Base-by-base conservation (phyloP, 2,797 vertebrate genomes). In the Malurus leucopterus region DNA sequence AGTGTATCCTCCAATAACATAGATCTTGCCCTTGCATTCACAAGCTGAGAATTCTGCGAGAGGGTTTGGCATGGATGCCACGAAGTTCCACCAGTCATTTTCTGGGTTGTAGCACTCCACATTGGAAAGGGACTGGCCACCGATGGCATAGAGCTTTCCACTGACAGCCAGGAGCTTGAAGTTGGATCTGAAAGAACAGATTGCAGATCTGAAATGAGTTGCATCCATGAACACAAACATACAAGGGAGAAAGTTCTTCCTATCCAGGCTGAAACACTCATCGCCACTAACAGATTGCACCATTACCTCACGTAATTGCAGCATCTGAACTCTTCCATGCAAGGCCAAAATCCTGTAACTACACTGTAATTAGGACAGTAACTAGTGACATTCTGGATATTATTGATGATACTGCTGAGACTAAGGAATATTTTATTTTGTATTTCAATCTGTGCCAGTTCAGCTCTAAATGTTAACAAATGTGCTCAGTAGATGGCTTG, bases 1-100 rank as follows among this genome's bases (percentile, higher is more conserved):
- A 3, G 99, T 99, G 91, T 99, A 99, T 71, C 99, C 99, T n/a
- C 99, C 99, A 53, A 99, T 98, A 88, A 99, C 98, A 1, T 99
- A 99, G 93, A 99, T 99, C 96, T 98, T 98, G 70, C 98, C 99
- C 84, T 98, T 98, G 93, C 99, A 99, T 76, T 99, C 99, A 3
- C 99, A 99, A 8, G 99, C 99, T 8, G 99, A 99, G 95, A 99
- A 99, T 95, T 99, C 99, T 6, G 97, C 98, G 77, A 99, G 96
- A 8, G 99, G 98, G 72, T 98, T 97, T 3, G 99, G 99, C 96
- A 99, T 97, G 3, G 99, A 98, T 0, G 99, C 98, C 78, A 99
- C 98, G 0, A 98, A 98, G 77, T 97, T 99, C 99, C 99, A 99
- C 88, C 98, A 98, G 94, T 99, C 99, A 17, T 99, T 98, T 80